Evolutionary conservation across 2,113 vertebrate species (phyloP).

Genomic region (Osmerus mordax): DNA sequence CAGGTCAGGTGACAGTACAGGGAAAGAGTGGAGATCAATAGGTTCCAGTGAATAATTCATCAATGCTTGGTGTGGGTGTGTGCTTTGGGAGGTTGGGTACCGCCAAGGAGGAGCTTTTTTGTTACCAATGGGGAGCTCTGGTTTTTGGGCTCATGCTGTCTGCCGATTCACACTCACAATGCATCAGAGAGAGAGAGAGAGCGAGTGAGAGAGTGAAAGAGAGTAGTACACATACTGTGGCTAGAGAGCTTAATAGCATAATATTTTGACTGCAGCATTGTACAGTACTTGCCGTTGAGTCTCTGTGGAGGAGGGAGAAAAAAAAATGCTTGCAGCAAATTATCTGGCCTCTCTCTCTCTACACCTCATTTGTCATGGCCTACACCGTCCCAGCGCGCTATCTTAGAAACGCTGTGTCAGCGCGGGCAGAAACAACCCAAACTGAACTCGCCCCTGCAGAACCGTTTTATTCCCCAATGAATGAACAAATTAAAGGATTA

Average conservation of each 20-base stretch:
- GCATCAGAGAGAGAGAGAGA: background rate
- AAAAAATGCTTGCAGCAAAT: too few relatives aligned
- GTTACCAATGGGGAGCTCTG: too few relatives aligned
- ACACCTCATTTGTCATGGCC: too few relatives aligned
- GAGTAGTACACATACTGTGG: background rate
- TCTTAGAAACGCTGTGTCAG: slow-evolving; percentile 8
- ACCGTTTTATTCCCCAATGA: background rate
- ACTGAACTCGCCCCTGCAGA: background rate
- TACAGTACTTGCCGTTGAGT: too few relatives aligned
- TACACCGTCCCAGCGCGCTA: background rate
- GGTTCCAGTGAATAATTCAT: slow-evolving; percentile 40
- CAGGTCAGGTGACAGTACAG: slow-evolving; percentile 21
- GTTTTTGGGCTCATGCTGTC: background rate
- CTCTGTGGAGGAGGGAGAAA: too few relatives aligned
- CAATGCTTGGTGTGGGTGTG: slow-evolving; percentile 8
- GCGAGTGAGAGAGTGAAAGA: background rate
- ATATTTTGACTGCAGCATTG: too few relatives aligned
- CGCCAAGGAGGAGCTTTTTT: too few relatives aligned
- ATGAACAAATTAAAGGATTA: slow-evolving; percentile 25
- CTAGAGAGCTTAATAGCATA: background rate
- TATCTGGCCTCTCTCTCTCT: too few relatives aligned
- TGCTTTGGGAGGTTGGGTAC: slow-evolving; percentile 7
- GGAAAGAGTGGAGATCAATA: slow-evolving; percentile 14
- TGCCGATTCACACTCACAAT: background rate
- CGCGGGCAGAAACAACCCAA: background rate